Percentiles rank a stretch among this genome's conserved stretches.
Evolutionary conservation across 2,888 invertebrate species (phyloP).

Genomic region (Mesoligia furuncula): DNA sequence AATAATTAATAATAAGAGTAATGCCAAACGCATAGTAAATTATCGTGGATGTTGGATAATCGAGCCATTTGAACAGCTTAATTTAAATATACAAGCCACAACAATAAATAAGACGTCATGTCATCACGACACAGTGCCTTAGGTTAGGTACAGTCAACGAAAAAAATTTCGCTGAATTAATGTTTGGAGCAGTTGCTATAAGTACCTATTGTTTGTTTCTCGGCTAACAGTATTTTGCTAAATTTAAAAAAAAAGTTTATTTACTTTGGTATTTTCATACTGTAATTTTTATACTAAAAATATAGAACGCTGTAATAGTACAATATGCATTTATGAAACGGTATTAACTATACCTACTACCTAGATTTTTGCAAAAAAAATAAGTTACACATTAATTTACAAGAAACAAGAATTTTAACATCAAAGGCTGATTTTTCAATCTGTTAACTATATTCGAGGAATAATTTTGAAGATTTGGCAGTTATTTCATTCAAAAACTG

Average conservation of each 20-base stretch:
- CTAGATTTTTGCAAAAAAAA: neutral
- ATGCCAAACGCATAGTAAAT: no score
- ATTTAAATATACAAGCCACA: neutral
- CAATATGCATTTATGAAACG: slow-evolving; percentile 21
- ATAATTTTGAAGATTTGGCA: no score
- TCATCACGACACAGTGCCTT: neutral
- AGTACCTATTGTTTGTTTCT: neutral
- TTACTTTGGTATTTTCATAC: slow-evolving; percentile 4
- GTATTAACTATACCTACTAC: neutral
- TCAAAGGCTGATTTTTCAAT: no score
- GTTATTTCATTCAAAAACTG: no score
- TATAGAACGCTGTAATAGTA: slow-evolving; percentile 33
- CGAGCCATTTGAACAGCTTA: neutral
- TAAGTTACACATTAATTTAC: neutral
- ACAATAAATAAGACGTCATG: no score
- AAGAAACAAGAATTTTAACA: neutral
- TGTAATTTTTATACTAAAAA: neutral
- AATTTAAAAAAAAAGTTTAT: neutral
- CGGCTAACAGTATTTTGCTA: neutral
- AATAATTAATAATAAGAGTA: neutral
- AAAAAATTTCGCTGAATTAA: neutral
- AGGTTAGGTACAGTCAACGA: neutral
- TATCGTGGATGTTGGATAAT: neutral
- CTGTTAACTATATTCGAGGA: no score
- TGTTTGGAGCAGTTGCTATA: neutral